Evolutionary conservation across 2,797 vertebrate species (phyloP), one percentile per base, ranked within the genome.

Genomic region (Chiloscyllium punctatum): DNA sequence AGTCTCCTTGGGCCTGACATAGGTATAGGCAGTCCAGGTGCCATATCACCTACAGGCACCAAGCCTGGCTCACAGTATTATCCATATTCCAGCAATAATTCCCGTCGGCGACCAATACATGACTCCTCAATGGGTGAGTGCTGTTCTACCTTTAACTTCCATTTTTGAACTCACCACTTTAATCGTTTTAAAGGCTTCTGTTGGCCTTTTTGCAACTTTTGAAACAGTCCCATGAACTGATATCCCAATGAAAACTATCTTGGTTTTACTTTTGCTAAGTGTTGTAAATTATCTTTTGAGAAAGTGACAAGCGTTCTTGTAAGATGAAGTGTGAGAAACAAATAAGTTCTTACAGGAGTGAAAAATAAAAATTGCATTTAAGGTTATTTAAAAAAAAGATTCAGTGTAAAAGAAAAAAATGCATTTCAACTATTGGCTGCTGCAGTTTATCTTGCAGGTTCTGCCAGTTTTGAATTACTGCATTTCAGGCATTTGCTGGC

Each of bases 11-110:
- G 98, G 96, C 98, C 98, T 84, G 99, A 99, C 96, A 97, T 99
- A 98, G 98, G 98, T 96, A 97, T 99, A 98, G 98, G 98, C 97
- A 98, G 98, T 97, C 98, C 99, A 23, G 98, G 98, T 96, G 98
- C 99, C 9, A 97, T 98, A 82, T 99, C 99, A 68, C 99, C 99
- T 96, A 25, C 48, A 33, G 71, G 94, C 42, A 98, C 98, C 96
- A 99, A 99, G 96, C 98, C 98, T 37, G 98, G 98, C 91, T 98
- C 98, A 95, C 99, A 99, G 98, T 99, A 98, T 97, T 99, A 99
- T 97, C 99, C 98, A 97, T 99, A 98, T 97, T 97, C 98, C 97
- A 98, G 98, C 98, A 99, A 98, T 98, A 98, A 98, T 95, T 98
- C 98, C 11, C 98, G 99, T 87, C 98, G 98, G 97, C 98, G 99